Evolutionary conservation across 2,888 invertebrate species (phyloP), one percentile per base, ranked within the genome.

Genomic region (Meteorus cinctellus): DNA sequence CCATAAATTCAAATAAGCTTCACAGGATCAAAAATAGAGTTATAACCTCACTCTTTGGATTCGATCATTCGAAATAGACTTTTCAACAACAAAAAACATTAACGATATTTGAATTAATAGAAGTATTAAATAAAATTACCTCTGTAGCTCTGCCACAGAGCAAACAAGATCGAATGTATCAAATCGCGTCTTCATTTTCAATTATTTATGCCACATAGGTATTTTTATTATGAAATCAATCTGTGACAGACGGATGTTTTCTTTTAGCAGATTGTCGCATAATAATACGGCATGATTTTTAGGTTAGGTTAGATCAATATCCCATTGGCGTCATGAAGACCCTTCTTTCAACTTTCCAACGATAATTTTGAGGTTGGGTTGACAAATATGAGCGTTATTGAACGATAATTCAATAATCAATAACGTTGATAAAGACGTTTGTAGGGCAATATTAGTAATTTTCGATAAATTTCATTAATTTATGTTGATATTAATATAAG

Each of bases 101-200:
- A 60, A 34, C 14, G 68, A 69, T 55, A 19, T 4, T 19, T 55
- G 48, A 34, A 51, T 63, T 8, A 6, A 41, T 12, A 34, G 29
- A 29, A 70, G 67, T 72, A 66, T 14, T 70, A n/a, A n/a, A 55
- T 59, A 78, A 77, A 88, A 90, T 90, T 92, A 96, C 96, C 92
- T 94, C 90, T 96, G 95, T 34, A 98, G 90, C 90, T 98, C 98
- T 67, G 95, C 93, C 72, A 98, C 92, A 84, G 95, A 94, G 87
- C 97, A 97, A 82, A 96, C 93, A 80, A 99, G 95, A 91, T 99
- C 99, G 84, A 95, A 95, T 0, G 98, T 96, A 87, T 96, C 97
- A 90, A 97, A 98, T 85, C 97, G 92, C 0, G 94, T 95, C 92
- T 99, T 99, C 98, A 99, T 98, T 89, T 91, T 80, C 51, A 72